These are phyloP conservation scores for Drosophila nigrodunni DNA, from an alignment of 1,140 invertebrate genomes.

Conservation along the genomic window DNA sequence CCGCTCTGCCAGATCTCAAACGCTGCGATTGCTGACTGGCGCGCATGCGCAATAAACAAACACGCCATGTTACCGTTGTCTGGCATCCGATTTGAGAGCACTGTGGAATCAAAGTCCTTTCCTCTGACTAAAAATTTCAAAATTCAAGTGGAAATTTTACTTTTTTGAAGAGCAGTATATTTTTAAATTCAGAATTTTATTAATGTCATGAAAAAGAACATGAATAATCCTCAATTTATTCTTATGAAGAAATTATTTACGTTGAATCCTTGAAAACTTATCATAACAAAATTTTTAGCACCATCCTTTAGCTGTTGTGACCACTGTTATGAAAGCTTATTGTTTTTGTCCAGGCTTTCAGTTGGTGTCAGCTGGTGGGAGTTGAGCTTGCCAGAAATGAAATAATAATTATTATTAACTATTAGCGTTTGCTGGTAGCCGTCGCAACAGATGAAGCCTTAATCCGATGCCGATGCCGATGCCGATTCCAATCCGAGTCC, in stretches of 20 bases:
- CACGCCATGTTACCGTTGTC: constrained; percentile 80
- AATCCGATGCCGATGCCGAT: constrained; percentile 6
- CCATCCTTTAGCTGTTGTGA: background rate
- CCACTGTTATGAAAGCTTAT: constrained; percentile 55
- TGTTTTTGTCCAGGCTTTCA: constrained; percentile 75
- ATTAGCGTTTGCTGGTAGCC: constrained; percentile 74
- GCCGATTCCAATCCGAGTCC: constrained; percentile 1
- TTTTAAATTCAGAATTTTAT: no score
- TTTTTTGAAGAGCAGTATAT: no score
- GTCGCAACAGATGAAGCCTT: constrained; percentile 15
- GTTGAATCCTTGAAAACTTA: background rate
- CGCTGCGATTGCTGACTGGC: constrained; percentile 63
- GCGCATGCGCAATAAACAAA: constrained; percentile 82
- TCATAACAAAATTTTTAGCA: background rate
- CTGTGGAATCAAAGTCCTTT: constrained; percentile 33
- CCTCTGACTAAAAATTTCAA: background rate
- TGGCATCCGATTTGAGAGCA: constrained; percentile 32
- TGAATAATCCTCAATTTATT: no score
- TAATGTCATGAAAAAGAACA: no score
- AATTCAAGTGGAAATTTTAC: no score
- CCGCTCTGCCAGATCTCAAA: constrained; percentile 41
- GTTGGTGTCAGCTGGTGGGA: constrained; percentile 81
- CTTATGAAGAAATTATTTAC: no score
- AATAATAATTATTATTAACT: constrained; percentile 84
- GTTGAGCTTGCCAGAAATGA: constrained; percentile 80